Base-by-base conservation (phyloP, 2,888 invertebrate species). In the Leucophora obtusa region DNA sequence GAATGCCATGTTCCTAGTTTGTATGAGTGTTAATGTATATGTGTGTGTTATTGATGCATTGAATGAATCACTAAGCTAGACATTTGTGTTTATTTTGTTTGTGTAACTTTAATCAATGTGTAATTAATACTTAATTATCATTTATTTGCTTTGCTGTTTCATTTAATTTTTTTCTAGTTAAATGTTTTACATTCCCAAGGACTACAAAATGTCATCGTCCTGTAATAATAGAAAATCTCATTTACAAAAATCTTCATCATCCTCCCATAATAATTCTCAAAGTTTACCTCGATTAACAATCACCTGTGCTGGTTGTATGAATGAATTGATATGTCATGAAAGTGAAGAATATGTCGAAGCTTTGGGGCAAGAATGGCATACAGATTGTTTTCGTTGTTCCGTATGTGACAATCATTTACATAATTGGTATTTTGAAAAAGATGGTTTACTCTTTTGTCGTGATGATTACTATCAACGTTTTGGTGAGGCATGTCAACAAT, bases 371-470 rank as follows among this genome's bases (percentile, higher is more conserved):
- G 95, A 95, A 89, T 97, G 96, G 96, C 97, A 97, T 89, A 93
- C 94, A 89, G 96, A 96, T 88, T 97, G 97, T 88, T 97, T 97
- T 86, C 96, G 97, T 89, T 97, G 98, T 91, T 96, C 97, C 14
- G 96, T 95, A 0, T 98, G 98, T 89, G 96, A 96, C 88, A 93
- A 92, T n/a, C 92, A 94, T 69, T 91, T 98, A 50, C 95, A 95
- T 5, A 94, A 94, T 84, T 98, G 97, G 97, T 97, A 97, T 91
- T 96, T 97, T 90, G 97, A 97, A 91, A 97, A 96, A 89, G 95
- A 95, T 86, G 97, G 97, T 0, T 89, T 96, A 82, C 92, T 97
- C 58, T 97, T 96, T 91, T 97, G 97, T 87, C 95, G 95, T 89
- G 93, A 94, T 82, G 97, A 97, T 91, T 97, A 97, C 89, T 96